Evolutionary conservation across 1,140 invertebrate species (phyloP).

Genomic region (Sarcophaga bullata): DNA sequence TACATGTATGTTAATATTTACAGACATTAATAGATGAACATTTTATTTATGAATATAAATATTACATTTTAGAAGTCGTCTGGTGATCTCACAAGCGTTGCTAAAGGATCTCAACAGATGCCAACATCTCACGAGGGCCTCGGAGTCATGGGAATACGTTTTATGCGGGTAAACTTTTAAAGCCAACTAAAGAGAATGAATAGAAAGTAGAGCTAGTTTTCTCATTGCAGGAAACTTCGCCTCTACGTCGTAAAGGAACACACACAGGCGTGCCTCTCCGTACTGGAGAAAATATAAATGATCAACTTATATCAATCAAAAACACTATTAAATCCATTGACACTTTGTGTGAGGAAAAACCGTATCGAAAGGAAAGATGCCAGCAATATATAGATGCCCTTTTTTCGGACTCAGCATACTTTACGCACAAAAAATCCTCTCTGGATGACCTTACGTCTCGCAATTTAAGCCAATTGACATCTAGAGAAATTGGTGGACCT

Average conservation of each 20-base stretch:
- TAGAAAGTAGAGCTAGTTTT: not conserved
- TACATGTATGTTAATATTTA: no score
- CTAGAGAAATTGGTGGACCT: constrained; percentile 50
- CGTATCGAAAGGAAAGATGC: constrained; percentile 62
- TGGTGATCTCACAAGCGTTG: constrained; percentile 56
- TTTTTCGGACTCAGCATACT: constrained; percentile 57
- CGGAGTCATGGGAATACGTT: constrained; percentile 56
- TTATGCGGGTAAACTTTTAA: constrained; percentile 55
- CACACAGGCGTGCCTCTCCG: constrained; percentile 60
- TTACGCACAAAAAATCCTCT: constrained; percentile 57
- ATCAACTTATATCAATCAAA: constrained; percentile 62
- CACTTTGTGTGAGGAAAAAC: constrained; percentile 61
- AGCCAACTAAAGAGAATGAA: no score
- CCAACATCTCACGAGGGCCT: constrained; percentile 52
- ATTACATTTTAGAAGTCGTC: constrained; percentile 64
- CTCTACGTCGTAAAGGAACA: constrained; percentile 60
- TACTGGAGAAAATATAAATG: constrained; percentile 62
- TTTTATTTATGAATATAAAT: no score
- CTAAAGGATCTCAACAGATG: constrained; percentile 30
- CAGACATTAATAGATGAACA: no score
- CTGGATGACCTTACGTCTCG: constrained; percentile 57
- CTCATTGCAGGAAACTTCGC: constrained; percentile 56
- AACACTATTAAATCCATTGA: constrained; percentile 65
- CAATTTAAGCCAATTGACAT: constrained; percentile 53
- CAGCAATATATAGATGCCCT: constrained; percentile 63